Evolutionary conservation across 1,140 invertebrate genomes (phyloP), one percentile per base, ranked within the genome.

Genomic region (Drosophila micromelanica): DNA sequence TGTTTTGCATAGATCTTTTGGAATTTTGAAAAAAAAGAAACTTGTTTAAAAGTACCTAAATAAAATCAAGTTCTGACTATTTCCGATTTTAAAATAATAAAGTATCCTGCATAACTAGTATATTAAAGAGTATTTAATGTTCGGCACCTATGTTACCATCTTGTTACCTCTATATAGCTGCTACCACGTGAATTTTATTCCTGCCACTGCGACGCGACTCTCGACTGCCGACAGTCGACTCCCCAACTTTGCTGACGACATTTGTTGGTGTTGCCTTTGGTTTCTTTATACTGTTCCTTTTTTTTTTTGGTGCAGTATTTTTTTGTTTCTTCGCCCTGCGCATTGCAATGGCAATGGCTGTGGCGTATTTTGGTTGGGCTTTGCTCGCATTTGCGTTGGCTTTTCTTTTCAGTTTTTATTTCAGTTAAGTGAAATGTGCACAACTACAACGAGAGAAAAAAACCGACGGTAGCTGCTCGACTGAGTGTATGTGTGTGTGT

Each of bases 321-420:
- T 55, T 45, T 49, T 20, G 49, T 49, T 62, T 71, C 52, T 57
- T 20, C 52, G 13, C 48, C 38, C 43, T 57, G 20, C 45, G 49
- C 45, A 56, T 49, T 71, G 68, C 51, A 71, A 38, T 52, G 54
- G 20, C 5, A 42, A 37, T 45, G 43, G 52, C 55, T 72, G 48
- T 65, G 78, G 27, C 43, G 73, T 81, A 73, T 80, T 78, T 73
- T 62, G 82, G 76, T 87, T 76, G 75, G 72, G 78, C 82, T 86
- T 87, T 86, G 71, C 78, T 87, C 82, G 82, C 82, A 86, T 87
- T 86, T 87, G 79, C 82, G 78, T 89, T 87, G 84, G 82, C 84
- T 87, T 87, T 87, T 86, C 78, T 79, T 89, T 89, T 87, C 82
- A 89, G 82, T 89, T 86, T 86, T 87, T 86, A 86, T 86, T 86